Base-by-base conservation (phyloP, 2,113 vertebrate species). In the Cavia aperea region DNA sequence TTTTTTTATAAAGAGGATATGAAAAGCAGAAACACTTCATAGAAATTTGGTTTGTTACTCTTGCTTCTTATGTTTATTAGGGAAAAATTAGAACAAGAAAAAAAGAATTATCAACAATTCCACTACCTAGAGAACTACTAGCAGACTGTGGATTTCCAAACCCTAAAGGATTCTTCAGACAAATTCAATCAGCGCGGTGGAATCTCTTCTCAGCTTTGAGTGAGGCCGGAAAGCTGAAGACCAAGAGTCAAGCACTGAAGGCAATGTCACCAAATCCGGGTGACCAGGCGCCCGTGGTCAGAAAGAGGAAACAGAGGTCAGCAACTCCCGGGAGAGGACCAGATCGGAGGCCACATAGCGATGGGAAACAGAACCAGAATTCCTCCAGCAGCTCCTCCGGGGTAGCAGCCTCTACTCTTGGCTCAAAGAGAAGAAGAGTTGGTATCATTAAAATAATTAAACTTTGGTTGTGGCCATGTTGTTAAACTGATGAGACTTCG, bases 391-490 rank as follows among this genome's bases (percentile, higher is more conserved):
- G 31, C 29, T 39, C 65, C 68, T 89, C 13, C 77, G 39, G 43
- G 51, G 16, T 66, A 79, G 54, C 26, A 75, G 49, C 56, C 56
- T 31, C 31, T 82, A 18, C 26, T 68, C 49, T 68, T 60, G 5
- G 49, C 82, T 83, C 49, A 79, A 14, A 85, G 24, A 33, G 77
- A 72, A 33, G 77, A 72, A 93, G n/a, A 72, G 46, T 89, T 79
- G 65, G 16, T 36, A 51, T 94, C 94, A 90, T 70, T 66, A 81
- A 91, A 16, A 51, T 82, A 86, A 93, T 77, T 83, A 68, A 75
- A 88, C 26, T 85, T 83, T 85, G 39, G 73, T 62, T 58, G 49
- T 58, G 60, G 43, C 49, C 49, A 72, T 82, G 82, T 72, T 86
- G 43, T 89, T 89, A 90, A 54, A 66, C 46, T 94, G 90, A 78